phyloP scores from a whole-genome alignment of 2,888 invertebrate species.

The Lamellibrachia columna region DNA sequence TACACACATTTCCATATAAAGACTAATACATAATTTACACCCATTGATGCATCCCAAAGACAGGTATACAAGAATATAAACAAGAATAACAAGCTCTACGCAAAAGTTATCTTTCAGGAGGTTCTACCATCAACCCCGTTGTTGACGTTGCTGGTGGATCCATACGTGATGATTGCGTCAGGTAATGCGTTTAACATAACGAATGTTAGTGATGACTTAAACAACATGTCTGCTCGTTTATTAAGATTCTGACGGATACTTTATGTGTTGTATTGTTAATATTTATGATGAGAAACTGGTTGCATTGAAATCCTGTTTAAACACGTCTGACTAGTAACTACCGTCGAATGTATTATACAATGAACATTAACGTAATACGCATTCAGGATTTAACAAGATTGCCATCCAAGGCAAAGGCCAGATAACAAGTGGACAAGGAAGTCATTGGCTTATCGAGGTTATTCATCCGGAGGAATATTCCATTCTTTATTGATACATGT shows the following conservation, averaged over 20 bases:
- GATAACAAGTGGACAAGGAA: too few species aligned
- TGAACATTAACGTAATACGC: background rate
- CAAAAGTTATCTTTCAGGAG: background rate
- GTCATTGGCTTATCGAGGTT: too few species aligned
- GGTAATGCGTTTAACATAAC: conserved; percentile 45
- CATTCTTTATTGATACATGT: background rate
- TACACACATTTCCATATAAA: too few species aligned
- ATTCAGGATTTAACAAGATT: too few species aligned
- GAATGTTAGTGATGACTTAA: background rate
- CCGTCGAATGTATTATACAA: background rate
- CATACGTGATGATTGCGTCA: conserved; percentile 69
- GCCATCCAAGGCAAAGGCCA: too few species aligned
- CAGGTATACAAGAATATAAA: too few species aligned
- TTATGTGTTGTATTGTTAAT: background rate
- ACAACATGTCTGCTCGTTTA: background rate
- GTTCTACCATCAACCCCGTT: conserved; percentile 44
- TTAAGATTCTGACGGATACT: background rate
- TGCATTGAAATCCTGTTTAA: background rate
- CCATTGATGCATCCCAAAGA: too few species aligned
- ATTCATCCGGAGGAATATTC: background rate
- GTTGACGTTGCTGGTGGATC: conserved; percentile 71
- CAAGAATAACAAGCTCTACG: too few species aligned
- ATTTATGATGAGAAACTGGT: background rate
- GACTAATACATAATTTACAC: background rate
- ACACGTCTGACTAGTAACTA: background rate